Evolutionary conservation across 1,140 invertebrate genomes (phyloP).

Genomic region (Campoletis sonorensis): DNA sequence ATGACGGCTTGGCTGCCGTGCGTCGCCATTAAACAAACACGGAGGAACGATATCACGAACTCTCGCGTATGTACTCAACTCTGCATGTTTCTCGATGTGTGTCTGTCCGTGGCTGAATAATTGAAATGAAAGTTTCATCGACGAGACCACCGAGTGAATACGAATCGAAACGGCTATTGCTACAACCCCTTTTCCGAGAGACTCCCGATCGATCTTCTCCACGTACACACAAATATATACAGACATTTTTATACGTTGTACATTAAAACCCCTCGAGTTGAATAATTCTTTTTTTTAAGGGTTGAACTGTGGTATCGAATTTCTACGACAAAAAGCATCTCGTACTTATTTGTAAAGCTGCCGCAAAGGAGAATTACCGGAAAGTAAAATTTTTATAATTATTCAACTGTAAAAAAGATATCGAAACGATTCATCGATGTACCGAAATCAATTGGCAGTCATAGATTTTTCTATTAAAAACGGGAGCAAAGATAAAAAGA

Average conservation of each 20-base stretch:
- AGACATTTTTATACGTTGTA: not conserved
- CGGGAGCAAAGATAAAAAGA: too few relatives aligned
- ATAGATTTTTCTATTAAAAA: too few relatives aligned
- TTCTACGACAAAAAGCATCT: not conserved
- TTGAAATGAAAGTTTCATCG: slow-evolving; percentile 33
- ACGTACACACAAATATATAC: not conserved
- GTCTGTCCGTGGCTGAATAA: slow-evolving; percentile 16
- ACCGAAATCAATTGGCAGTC: too few relatives aligned
- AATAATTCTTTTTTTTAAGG: not conserved
- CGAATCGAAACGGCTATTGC: slow-evolving; percentile 18
- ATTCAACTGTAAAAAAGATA: too few relatives aligned
- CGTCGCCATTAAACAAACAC: slow-evolving; percentile 12
- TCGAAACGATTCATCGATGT: too few relatives aligned
- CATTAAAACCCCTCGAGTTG: not conserved
- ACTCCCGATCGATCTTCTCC: not conserved
- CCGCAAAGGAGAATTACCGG: not conserved
- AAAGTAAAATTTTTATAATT: too few relatives aligned
- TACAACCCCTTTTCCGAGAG: not conserved
- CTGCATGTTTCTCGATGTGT: slow-evolving; percentile 14
- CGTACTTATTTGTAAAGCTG: not conserved
- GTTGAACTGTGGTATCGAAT: not conserved
- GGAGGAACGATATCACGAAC: not conserved
- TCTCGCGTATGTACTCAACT: not conserved
- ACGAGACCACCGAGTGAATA: slow-evolving; percentile 47
- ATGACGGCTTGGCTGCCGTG: not conserved